Conservation (phyloP, 2,888 invertebrate species). For the Cartodere bifasciata region DNA sequence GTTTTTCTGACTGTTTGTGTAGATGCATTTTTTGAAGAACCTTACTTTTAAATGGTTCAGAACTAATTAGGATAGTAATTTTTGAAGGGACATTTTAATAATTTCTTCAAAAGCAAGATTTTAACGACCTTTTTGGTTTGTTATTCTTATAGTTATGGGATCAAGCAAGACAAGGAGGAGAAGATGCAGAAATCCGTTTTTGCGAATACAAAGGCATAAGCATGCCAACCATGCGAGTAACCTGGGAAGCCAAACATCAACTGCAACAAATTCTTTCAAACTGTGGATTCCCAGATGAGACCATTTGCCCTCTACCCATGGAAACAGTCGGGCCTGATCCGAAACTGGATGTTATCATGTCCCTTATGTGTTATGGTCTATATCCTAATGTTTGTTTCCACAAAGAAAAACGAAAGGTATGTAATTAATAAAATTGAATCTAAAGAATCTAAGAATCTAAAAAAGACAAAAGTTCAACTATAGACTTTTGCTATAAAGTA, state of each 20-base stretch:
- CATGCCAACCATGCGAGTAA: conserved; percentile 78
- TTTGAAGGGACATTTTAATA: no score
- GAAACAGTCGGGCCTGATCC: conserved; percentile 68
- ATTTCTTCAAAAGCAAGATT: no score
- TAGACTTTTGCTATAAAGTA: no score
- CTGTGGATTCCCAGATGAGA: conserved; percentile 84
- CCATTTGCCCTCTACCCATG: conserved; percentile 60
- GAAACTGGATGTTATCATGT: conserved; percentile 68
- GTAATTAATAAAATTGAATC: conserved; percentile 1
- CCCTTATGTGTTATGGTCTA: conserved; percentile 78
- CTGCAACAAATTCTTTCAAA: conserved; percentile 45
- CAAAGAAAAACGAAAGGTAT: conserved; percentile 84
- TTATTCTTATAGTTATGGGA: conserved; percentile 49
- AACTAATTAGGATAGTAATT: no score
- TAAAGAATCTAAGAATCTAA: no score
- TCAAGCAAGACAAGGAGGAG: conserved; percentile 51
- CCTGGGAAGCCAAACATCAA: conserved; percentile 77
- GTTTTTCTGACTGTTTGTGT: no score
- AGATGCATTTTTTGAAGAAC: no score
- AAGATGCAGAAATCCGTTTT: conserved; percentile 67
- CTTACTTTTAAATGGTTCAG: no score
- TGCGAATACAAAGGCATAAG: conserved; percentile 86
- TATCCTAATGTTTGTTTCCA: conserved; percentile 96
- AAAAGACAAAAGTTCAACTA: no score
- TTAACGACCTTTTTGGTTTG: not conserved